Conservation (phyloP, 2,113 vertebrate species). For the Pycnonotus jocosus region DNA sequence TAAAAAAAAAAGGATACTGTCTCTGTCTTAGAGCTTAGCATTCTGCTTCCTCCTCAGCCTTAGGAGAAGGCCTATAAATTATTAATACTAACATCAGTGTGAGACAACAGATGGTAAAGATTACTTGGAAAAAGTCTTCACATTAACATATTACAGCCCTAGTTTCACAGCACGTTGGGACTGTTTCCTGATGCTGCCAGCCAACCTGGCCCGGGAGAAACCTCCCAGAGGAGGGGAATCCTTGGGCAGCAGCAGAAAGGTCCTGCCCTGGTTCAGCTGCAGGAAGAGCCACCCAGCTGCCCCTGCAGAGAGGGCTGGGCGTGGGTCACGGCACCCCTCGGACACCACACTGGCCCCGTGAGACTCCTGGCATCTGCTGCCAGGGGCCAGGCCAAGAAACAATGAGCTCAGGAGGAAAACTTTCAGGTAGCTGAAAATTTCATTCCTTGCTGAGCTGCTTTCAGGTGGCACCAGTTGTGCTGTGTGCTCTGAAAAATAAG, state of each 20-base stretch:
- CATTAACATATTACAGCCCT: conserved; percentile 33
- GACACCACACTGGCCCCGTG: accelerated
- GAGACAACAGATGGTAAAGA: conserved; percentile 69
- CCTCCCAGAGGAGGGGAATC: background rate
- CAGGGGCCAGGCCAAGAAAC: background rate
- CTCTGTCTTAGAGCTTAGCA: conserved; percentile 37
- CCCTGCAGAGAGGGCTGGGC: background rate
- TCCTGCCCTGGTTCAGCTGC: background rate
- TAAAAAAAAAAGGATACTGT: background rate
- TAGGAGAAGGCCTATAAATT: conserved; percentile 62
- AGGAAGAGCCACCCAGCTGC: background rate
- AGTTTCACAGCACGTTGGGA: conserved; percentile 23
- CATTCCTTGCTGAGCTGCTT: background rate
- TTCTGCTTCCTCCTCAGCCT: conserved; percentile 44
- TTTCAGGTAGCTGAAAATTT: background rate
- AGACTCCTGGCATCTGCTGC: background rate
- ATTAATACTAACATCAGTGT: conserved; percentile 57
- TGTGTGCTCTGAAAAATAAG: background rate
- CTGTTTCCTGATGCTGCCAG: conserved; percentile 21
- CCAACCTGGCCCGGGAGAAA: background rate
- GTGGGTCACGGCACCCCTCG: background rate
- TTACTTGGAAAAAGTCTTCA: conserved; percentile 62
- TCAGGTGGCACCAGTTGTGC: background rate
- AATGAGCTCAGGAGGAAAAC: background rate
- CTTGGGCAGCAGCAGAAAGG: conserved; percentile 16